Percentiles rank a stretch among this genome's conserved stretches.
phyloP scores from a whole-genome alignment of 2,888 invertebrate genomes.

The Junonia oenone region DNA sequence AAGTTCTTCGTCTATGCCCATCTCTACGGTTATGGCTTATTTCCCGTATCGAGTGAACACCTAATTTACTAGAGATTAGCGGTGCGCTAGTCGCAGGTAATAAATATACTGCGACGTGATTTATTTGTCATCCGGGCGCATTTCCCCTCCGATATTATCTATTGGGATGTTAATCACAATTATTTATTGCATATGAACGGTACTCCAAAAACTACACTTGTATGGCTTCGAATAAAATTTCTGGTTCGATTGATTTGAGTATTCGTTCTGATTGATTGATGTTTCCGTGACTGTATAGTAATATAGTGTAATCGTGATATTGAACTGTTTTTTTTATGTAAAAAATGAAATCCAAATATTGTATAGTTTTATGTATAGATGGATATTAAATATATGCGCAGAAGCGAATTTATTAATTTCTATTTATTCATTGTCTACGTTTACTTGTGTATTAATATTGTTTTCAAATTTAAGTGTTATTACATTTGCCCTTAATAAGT shows the following conservation, averaged over 20 bases:
- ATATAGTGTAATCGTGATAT: no score
- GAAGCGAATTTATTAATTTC: no score
- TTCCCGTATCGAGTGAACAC: slow-evolving; percentile 30
- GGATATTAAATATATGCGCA: no score
- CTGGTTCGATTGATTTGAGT: not conserved
- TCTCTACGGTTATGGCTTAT: slow-evolving; percentile 27
- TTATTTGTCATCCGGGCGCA: slow-evolving; percentile 35
- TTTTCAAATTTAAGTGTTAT: no score
- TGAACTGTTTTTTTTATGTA: no score
- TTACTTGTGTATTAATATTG: no score
- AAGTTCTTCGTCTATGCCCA: no score
- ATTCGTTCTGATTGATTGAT: not conserved
- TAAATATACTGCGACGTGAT: slow-evolving; percentile 35
- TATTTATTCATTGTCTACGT: no score
- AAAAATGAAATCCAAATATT: no score
- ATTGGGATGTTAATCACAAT: slow-evolving; percentile 29
- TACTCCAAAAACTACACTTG: slow-evolving; percentile 17
- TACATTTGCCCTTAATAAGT: no score
- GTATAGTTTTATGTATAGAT: no score
- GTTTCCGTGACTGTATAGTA: no score
- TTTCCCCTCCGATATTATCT: slow-evolving; percentile 32
- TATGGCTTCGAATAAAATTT: not conserved
- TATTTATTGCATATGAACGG: slow-evolving; percentile 16
- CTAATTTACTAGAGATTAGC: slow-evolving; percentile 43
- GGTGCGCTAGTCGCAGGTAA: slow-evolving; percentile 33